phyloP scores from a whole-genome alignment of 2,797 vertebrate genomes.

The Xenops minutus region DNA sequence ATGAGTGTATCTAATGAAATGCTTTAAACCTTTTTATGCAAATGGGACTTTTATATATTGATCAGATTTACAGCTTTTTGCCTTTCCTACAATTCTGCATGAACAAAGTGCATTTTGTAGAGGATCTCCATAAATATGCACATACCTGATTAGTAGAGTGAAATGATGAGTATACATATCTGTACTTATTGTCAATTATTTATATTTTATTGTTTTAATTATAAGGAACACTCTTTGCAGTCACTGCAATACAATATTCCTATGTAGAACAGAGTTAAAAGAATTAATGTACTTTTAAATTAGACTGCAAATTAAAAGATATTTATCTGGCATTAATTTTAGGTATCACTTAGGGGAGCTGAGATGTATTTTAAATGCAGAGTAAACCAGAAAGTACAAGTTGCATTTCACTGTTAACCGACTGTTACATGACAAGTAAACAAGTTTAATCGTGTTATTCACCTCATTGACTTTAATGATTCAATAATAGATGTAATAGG shows the following conservation, averaged over 20 bases:
- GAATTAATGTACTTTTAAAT: constrained; percentile 45
- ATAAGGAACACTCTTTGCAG: constrained; percentile 23
- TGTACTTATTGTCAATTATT: constrained; percentile 32
- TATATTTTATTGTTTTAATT: constrained; percentile 73
- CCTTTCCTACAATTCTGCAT: neutral
- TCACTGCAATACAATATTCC: neutral
- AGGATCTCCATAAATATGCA: constrained; percentile 6
- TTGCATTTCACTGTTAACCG: constrained; percentile 74
- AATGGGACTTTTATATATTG: neutral
- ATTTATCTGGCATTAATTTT: constrained; percentile 57
- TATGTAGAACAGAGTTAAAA: constrained; percentile 15
- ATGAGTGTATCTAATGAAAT: constrained; percentile 31
- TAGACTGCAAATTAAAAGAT: constrained; percentile 52
- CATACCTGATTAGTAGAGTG: constrained; percentile 11
- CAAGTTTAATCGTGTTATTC: constrained; percentile 79
- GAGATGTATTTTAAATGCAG: neutral
- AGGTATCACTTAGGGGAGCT: neutral
- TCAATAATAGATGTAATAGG: constrained; percentile 79
- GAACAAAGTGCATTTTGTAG: neutral
- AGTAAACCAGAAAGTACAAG: constrained; percentile 46
- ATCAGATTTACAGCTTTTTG: neutral
- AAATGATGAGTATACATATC: neutral
- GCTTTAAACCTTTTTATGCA: neutral
- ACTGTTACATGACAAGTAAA: constrained; percentile 78
- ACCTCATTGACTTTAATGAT: constrained; percentile 83